Evolutionary conservation across 2,113 vertebrate species (phyloP), one percentile per base, ranked within the genome.

Genomic region (Bucco capensis): DNA sequence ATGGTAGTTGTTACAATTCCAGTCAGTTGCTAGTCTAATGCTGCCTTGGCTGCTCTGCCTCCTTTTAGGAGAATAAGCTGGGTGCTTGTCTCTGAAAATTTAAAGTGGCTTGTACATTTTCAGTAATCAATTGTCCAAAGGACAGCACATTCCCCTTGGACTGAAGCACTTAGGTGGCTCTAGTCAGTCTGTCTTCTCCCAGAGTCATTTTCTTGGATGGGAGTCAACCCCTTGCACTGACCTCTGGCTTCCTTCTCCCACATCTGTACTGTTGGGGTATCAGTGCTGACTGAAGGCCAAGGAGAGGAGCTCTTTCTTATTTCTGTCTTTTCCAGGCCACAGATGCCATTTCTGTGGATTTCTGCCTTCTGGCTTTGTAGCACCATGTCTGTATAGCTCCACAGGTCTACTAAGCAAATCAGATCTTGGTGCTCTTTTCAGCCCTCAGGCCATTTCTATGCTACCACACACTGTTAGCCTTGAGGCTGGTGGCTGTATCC

Each of bases 191-290:
- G 77, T 92, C 94, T 93, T 89, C 78, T 84, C 61, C 60, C 31
- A 12, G 3, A 70, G 93, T 85, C 91, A 69, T 90, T 96, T 95
- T 93, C 89, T 95, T 96, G 93, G 93, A 94, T 86, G 77, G 81
- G 73, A 94, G 22, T 94, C 80, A 93, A 92, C 89, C 61, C 92
- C 89, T 94, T 96, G 86, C 7, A 0, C 49, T 74, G 74, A 90
- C 92, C 90, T 95, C 50, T 47, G 62, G 38, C 79, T 86, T 62
- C 47, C 47, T 86, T 83, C 62, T 86, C 62, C 61, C 60, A 14
- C 0, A 4, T 50, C 21, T 22, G 7, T 16, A 6, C 24, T n/a
- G 8, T 19, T 72, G n/a, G n/a, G n/a, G n/a, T n/a, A n/a, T n/a
- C n/a, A n/a, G n/a, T n/a, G n/a, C n/a, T n/a, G n/a, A n/a, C n/a